Percentiles rank a stretch among this genome's conserved stretches.
Evolutionary conservation across 2,113 vertebrate genomes (phyloP).

Genomic region (Apaloderma vittatum): DNA sequence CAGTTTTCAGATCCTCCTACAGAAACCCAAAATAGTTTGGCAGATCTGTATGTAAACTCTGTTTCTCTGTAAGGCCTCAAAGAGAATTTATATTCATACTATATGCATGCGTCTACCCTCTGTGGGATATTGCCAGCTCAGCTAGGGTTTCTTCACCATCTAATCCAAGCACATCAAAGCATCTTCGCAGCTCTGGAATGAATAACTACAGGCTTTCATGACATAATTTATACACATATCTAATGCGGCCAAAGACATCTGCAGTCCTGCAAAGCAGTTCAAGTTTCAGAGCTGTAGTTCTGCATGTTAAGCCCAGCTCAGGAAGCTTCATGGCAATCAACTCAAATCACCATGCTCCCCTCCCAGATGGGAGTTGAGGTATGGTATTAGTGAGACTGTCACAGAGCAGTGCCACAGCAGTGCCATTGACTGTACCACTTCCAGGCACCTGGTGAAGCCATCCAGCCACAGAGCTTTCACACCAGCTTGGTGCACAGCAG

Average conservation of each 20-base stretch:
- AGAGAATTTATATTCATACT: conserved; percentile 55
- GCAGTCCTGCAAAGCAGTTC: not conserved
- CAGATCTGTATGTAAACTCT: conserved; percentile 25
- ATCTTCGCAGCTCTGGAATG: conserved; percentile 18
- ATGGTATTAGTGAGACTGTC: not conserved
- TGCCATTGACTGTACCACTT: not conserved
- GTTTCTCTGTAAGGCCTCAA: conserved; percentile 41
- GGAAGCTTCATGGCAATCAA: not conserved
- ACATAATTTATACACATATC: conserved; percentile 53
- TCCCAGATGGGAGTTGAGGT: not conserved
- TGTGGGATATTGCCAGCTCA: conserved; percentile 46
- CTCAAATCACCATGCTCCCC: accelerated
- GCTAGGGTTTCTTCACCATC: conserved; percentile 26
- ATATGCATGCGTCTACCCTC: not conserved
- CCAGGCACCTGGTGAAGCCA: not conserved
- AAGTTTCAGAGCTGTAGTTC: not conserved
- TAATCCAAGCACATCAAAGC: conserved; percentile 67
- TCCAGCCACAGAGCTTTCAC: not conserved
- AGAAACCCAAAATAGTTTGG: conserved; percentile 29
- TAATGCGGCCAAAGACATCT: conserved; percentile 13
- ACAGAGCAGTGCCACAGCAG: not conserved
- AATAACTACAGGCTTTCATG: conserved; percentile 39
- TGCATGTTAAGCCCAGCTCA: not conserved
- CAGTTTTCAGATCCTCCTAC: not conserved
- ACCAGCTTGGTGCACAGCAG: accelerated